Conservation (phyloP, 2,113 vertebrate genomes). For the Ceyx margarethae region DNA sequence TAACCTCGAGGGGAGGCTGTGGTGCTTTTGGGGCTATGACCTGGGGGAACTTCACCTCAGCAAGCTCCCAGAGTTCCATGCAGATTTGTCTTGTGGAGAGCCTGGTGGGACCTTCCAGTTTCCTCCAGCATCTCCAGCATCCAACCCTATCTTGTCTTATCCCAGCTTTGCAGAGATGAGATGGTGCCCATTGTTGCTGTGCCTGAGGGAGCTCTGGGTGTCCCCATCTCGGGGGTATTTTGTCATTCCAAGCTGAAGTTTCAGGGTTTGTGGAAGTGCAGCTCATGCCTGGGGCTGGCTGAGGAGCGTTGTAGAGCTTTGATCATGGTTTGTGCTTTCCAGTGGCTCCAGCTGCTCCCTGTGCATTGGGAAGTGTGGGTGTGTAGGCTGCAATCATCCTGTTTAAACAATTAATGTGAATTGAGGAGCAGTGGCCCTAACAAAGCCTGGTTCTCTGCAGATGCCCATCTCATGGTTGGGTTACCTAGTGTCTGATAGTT, state of each 20-base stretch:
- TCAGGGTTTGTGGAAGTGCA: accelerated
- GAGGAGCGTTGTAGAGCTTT: not conserved
- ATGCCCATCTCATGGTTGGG: not conserved
- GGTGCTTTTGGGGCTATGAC: not conserved
- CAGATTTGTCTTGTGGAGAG: not conserved
- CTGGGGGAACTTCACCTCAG: not conserved
- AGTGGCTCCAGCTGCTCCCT: not conserved
- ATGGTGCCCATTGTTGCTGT: accelerated
- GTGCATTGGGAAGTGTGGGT: accelerated
- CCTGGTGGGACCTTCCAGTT: not conserved
- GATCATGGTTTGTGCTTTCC: not conserved
- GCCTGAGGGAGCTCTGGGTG: not conserved
- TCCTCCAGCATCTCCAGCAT: not conserved
- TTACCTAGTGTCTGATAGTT: not conserved
- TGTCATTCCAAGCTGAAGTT: not conserved
- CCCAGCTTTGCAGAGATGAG: not conserved
- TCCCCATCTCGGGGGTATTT: accelerated
- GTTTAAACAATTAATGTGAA: no score
- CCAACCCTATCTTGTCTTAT: accelerated
- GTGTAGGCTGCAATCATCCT: accelerated
- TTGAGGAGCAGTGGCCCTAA: not conserved
- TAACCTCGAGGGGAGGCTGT: not conserved
- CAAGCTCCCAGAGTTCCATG: accelerated
- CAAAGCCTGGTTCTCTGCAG: not conserved
- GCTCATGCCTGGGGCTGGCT: accelerated